Evolutionary conservation across 2,888 invertebrate species (phyloP), one percentile per base, ranked within the genome.

Genomic region (Geophilus truncorum): DNA sequence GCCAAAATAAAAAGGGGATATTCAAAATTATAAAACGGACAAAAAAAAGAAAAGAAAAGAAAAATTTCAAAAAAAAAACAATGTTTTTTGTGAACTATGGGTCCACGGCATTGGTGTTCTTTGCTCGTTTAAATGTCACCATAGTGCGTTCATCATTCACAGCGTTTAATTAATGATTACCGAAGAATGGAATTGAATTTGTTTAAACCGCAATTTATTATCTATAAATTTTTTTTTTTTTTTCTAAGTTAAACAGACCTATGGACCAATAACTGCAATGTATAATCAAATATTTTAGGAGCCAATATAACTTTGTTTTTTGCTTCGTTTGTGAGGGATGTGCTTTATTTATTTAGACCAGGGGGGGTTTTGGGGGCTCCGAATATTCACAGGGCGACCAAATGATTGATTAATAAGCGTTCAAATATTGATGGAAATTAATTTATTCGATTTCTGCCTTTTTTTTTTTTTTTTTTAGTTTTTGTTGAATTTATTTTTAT

Each of bases 291-390:
- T 57, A 57, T 21, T 57, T 57, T 21, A 62, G 9, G 23, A 15
- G 15, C 12, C 62, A 7, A 57, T 62, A 9, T 62, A 25, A 25
- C 10, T 6, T 12, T 12, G 18, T 62, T 7, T 62, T 62, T 62
- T 62, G 62, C 62, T 62, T 45, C n/a, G n/a, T 45, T 62, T 62
- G 62, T 62, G 12, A 62, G 62, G 62, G 62, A 62, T 62, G 62
- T 62, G 62, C 62, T 62, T 62, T 62, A 62, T 62, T 62, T 62
- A 25, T 25, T 62, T 62, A 25, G 62, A 23, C 62, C 62, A 25
- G 25, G 25, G 25, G 25, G 5, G 25, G 62, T 62, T 62, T 62
- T 1, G 23, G 62, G 25, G 62, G 62, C 62, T 62, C 62, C 25
- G 7, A 23, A 6, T 62, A 62, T 57, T 57, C 5, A 62, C 5